Percentiles rank a stretch among this genome's conserved stretches.
These are phyloP conservation scores for Macrosiphum euphorbiae DNA, from an alignment of 2,888 invertebrate genomes.

Conservation along the genomic window DNA sequence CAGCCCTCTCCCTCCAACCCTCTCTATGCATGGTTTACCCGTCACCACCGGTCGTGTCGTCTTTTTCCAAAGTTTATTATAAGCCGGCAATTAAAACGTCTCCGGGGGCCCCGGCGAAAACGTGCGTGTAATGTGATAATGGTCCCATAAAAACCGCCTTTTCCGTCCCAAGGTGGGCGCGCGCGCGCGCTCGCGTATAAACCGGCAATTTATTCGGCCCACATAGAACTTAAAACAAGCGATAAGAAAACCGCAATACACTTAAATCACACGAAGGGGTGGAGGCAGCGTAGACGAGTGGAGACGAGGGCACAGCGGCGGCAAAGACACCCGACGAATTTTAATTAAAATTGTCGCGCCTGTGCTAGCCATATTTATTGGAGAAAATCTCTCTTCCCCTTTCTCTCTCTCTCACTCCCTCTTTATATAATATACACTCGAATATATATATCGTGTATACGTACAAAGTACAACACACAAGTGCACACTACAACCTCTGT, in stretches of 20 bases:
- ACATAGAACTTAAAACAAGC: constrained; percentile 62
- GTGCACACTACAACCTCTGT: not conserved
- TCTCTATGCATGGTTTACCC: not conserved
- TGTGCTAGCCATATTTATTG: constrained; percentile 61
- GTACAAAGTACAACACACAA: not conserved
- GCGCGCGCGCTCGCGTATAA: constrained; percentile 38
- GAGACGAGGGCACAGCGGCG: not conserved
- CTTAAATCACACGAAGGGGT: constrained; percentile 53
- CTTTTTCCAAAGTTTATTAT: constrained; percentile 61
- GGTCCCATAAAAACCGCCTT: constrained; percentile 62
- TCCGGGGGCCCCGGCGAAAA: constrained; percentile 51
- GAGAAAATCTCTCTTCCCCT: constrained; percentile 36
- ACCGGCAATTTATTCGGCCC: constrained; percentile 61
- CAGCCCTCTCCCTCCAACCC: not conserved
- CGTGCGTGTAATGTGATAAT: constrained; percentile 65
- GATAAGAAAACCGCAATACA: constrained; percentile 63
- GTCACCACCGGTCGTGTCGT: constrained; percentile 31
- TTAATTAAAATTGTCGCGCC: constrained; percentile 65
- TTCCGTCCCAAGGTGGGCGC: constrained; percentile 56
- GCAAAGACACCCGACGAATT: constrained; percentile 60
- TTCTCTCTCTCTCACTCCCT: not conserved
- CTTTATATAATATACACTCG: not conserved
- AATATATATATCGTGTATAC: not conserved
- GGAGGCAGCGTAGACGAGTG: not conserved
- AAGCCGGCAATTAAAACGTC: constrained; percentile 64